Base-by-base conservation (phyloP, 1,140 invertebrate species). In the Trypoxylus dichotomus region DNA sequence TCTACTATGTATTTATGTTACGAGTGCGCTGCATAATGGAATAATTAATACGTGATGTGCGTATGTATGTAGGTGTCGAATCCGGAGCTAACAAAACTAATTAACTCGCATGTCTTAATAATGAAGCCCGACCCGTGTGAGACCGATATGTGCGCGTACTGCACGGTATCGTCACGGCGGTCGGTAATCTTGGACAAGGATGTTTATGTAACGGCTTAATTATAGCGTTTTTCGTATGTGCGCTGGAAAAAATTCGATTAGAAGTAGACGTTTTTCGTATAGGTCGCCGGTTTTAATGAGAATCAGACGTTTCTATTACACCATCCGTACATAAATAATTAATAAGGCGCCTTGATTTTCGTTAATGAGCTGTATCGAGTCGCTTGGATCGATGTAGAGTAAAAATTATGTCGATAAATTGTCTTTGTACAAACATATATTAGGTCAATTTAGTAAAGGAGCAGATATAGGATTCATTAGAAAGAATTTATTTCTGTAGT, bases 131-230 rank as follows among this genome's bases (percentile, higher is more conserved):
- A 37, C 32, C 32, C 5, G 5, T 5, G 5, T 5, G 10, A 15
- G 3, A 8, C 10, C 24, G 15, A 3, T 25, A 68, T 27, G 60
- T 15, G 19, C 15, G 19, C 27, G 60, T 68, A 2, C 13, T 7
- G 27, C 21, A 24, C 7, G 3, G 24, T 27, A n/a, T n/a, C n/a
- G n/a, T n/a, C n/a, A 15, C 60, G 21, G 19, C 19, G 13, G 21
- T 68, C 19, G 19, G 24, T 68, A 54, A 54, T 68, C 60, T 68
- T 15, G 24, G 60, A 68, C 24, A 8, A 27, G 60, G 21, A 68
- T 68, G 60, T 68, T 68, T 68, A 68, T 63, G 15, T 68, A 68
- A 68, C 60, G 21, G 60, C 60, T 68, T 68, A 68, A 68, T 68
- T 24, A 68, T 68, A 24, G 60, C 19, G 7, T 68, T 68, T 63